A percentile compares a stretch with the other conserved stretches of the same genome.
Conservation (phyloP, 2,113 vertebrate genomes). For the Trinectes maculatus region DNA sequence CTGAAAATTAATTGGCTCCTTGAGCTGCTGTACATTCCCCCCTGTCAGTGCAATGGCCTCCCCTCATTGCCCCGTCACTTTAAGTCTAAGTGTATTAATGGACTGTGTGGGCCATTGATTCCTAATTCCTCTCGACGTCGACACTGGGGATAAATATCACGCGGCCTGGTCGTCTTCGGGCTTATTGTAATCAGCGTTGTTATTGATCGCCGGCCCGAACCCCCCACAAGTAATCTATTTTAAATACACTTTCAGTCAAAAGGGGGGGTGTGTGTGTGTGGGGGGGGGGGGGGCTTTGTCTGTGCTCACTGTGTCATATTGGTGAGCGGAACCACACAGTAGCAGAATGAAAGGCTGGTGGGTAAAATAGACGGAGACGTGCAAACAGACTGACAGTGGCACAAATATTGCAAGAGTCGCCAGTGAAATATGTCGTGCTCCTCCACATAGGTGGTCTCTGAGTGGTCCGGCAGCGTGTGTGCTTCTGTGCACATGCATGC, state of each 20-base stretch:
- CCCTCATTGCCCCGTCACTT: constrained; percentile 73
- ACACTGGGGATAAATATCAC: constrained; percentile 87
- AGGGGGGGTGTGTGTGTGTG: constrained; percentile 2
- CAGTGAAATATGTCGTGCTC: constrained; percentile 34
- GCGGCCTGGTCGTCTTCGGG: constrained; percentile 77
- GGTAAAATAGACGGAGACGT: constrained; percentile 3
- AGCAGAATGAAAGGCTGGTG: not conserved
- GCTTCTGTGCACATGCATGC: constrained; percentile 3
- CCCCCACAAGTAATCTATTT: constrained; percentile 91
- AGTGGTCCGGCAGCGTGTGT: constrained; percentile 3
- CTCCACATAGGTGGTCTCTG: constrained; percentile 38
- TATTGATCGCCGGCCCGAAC: constrained; percentile 86
- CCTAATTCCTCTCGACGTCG: constrained; percentile 91
- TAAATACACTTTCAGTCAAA: constrained; percentile 85
- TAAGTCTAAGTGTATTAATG: constrained; percentile 79
- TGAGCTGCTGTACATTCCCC: constrained; percentile 55
- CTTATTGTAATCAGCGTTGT: constrained; percentile 88
- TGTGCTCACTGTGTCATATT: constrained; percentile 70
- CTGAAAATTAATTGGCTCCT: constrained; percentile 75
- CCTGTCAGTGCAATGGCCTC: constrained; percentile 52
- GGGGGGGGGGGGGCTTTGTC: constrained; percentile 46
- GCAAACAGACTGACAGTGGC: constrained; percentile 22
- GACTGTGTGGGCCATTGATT: constrained; percentile 92
- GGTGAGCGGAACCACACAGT: constrained; percentile 36
- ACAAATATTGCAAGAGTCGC: constrained; percentile 31